A percentile compares a stretch with the other conserved stretches of the same genome.
phyloP scores from a whole-genome alignment of 2,113 vertebrate genomes.

The Antigone vipio region DNA sequence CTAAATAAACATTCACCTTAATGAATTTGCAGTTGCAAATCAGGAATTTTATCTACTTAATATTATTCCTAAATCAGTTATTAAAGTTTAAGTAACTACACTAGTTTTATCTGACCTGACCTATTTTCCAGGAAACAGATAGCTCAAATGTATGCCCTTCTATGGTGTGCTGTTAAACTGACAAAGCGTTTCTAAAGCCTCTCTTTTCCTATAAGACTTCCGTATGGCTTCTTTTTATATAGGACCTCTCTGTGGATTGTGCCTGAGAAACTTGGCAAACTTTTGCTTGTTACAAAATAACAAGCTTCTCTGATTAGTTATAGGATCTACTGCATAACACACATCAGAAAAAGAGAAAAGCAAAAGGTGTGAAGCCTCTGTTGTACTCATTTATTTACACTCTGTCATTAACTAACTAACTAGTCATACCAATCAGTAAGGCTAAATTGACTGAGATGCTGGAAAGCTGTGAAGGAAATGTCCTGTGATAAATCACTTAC shows the following conservation, averaged over 20 bases:
- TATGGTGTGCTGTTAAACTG: background rate
- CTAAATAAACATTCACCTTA: background rate
- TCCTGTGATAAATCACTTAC: background rate
- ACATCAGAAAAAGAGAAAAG: background rate
- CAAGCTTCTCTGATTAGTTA: background rate
- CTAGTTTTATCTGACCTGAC: background rate
- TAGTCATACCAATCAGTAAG: background rate
- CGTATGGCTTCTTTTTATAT: background rate
- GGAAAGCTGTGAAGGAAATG: background rate
- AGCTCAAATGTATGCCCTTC: background rate
- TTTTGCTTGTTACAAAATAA: background rate
- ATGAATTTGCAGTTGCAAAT: background rate
- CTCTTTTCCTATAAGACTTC: background rate
- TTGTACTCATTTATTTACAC: background rate
- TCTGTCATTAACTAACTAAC: background rate
- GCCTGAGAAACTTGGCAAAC: background rate
- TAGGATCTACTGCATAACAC: background rate
- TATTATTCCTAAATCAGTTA: background rate
- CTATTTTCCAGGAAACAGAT: background rate
- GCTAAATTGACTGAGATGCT: background rate
- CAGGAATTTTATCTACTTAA: background rate
- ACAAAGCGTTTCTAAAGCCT: background rate
- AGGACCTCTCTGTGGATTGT: background rate
- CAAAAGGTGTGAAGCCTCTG: fast-evolving
- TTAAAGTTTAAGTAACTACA: background rate